Evolutionary conservation across 2,797 vertebrate species (phyloP).

Genomic region (Poeciliopsis paucimaculata): DNA sequence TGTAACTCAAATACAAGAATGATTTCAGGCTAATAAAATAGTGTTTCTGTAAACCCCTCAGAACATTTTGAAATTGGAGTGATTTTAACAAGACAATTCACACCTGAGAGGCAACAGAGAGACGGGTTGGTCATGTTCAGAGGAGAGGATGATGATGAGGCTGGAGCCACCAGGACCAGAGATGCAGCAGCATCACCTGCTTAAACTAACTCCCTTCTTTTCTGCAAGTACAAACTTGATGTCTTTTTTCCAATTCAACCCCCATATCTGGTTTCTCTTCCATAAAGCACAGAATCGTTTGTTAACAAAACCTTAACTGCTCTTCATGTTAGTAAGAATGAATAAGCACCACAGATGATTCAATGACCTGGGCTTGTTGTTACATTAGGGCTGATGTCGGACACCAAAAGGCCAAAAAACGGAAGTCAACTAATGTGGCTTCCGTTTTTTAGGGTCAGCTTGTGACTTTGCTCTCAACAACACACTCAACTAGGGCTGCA

Average conservation of each 20-base stretch:
- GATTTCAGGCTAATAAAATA: background rate
- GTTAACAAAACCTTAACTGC: background rate
- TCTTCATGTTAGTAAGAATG: background rate
- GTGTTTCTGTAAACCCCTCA: background rate
- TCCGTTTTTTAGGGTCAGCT: too few relatives aligned
- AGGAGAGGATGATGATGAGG: background rate
- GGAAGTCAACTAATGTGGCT: conserved; percentile 5
- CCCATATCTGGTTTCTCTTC: background rate
- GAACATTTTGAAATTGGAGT: background rate
- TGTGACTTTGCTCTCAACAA: background rate
- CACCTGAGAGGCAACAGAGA: background rate
- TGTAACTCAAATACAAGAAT: background rate
- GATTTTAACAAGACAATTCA: background rate
- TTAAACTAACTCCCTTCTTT: background rate
- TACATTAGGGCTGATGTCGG: conserved; percentile 3
- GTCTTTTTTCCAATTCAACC: background rate
- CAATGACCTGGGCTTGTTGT: background rate
- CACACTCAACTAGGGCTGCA: background rate
- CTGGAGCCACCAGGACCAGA: background rate
- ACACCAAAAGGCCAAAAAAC: conserved; percentile 3
- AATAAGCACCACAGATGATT: background rate
- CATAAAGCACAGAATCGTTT: background rate
- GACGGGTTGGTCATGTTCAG: background rate
- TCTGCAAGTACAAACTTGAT: background rate
- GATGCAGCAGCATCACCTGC: background rate